Percentiles rank a stretch among this genome's conserved stretches.
These are phyloP conservation scores for Chelonia mydas DNA, from an alignment of 2,797 vertebrate species.

Conservation along the genomic window DNA sequence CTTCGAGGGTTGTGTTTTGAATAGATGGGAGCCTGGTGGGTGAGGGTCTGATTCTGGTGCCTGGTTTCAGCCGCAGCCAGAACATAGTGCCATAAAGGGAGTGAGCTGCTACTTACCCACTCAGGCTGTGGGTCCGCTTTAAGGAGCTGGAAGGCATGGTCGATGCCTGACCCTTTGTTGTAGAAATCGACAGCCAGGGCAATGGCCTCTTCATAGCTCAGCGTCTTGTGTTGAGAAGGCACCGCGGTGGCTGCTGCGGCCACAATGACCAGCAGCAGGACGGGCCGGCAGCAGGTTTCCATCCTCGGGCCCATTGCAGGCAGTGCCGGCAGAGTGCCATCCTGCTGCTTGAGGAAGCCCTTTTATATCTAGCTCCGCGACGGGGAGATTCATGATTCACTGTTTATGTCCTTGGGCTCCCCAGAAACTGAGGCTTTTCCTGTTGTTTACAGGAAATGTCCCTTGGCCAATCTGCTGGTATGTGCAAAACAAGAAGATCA, in stretches of 20 bases:
- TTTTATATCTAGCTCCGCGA: neutral
- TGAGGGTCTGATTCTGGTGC: neutral
- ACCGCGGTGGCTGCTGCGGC: neutral
- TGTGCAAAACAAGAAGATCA: neutral
- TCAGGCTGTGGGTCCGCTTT: neutral
- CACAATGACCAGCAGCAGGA: neutral
- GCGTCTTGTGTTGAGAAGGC: neutral
- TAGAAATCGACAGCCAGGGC: neutral
- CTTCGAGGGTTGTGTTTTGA: neutral
- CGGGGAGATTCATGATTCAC: neutral
- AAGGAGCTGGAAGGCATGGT: constrained; percentile 39
- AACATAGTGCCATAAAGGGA: neutral
- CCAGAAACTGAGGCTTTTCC: neutral
- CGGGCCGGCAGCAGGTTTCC: neutral
- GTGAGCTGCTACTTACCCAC: neutral
- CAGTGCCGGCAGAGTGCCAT: neutral
- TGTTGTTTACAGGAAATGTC: neutral
- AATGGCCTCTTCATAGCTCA: neutral
- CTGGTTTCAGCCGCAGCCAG: neutral
- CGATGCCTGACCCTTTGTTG: neutral
- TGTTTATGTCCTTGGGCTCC: neutral
- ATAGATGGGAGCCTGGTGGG: too few relatives aligned
- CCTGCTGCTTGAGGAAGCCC: neutral
- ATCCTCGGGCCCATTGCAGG: neutral
- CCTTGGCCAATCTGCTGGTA: neutral